Base-by-base conservation (phyloP, 2,113 vertebrate species). In the Pseudopodoces humilis region DNA sequence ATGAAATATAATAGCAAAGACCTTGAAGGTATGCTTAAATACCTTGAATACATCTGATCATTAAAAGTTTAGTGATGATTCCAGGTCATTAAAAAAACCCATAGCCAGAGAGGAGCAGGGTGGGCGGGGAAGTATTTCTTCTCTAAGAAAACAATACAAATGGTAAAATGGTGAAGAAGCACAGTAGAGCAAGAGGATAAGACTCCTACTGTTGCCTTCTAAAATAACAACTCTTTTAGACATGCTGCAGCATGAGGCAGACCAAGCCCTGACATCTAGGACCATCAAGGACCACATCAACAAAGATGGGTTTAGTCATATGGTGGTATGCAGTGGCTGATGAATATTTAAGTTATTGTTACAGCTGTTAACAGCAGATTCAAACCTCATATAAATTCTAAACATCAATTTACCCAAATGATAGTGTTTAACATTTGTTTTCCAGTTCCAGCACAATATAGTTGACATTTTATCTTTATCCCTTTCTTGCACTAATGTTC, bases 51-150 rank as follows among this genome's bases (percentile, higher is more conserved):
- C 4, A 8, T 9, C 14, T 25, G 11, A 31, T 16, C 2, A 60
- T n/a, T 53, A 41, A n/a, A 44, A 53, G 41, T n/a, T 53, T 28
- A 68, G 13, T 31, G 11, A 46, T 46, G 6, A 53, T 25, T 82
- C 11, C n/a, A 41, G 1, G 9, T 68, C 16, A 39, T 53, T 39
- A 19, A 53, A 64, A 76, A 47, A 41, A 35, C 39, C 39, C 4
- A 10, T 15, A 52, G 8, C 2, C 43, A 43, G 19, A 24, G 52
- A 74, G 46, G 13, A 44, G 10, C 5, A 15, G 27, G 16, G 10
- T 13, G 47, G 30, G 53, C 11, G 11, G 5, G 3, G 1, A 1
- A 2, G 14, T 22, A 6, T 0, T 33, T 50, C 37, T 39, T 33
- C 19, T 52, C 28, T 39, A 17, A 39, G 28, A 15, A 59, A 81